phyloP scores from a whole-genome alignment of 2,797 vertebrate species.

The Arctocebus calabarensis region DNA sequence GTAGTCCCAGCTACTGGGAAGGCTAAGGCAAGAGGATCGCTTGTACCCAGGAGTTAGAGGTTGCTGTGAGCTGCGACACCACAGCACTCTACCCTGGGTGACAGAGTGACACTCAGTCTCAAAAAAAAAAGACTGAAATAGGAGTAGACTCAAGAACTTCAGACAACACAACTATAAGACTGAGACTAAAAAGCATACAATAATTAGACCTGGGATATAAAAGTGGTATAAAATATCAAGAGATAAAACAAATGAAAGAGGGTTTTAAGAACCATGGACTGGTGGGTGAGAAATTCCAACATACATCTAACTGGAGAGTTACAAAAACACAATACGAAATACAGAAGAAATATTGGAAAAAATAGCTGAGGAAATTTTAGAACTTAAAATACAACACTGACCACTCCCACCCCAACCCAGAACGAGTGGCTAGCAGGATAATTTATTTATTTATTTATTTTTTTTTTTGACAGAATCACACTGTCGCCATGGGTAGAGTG shows the following conservation, averaged over 20 bases:
- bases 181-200: neutral
- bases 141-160: conserved; percentile 8
- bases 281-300: neutral
- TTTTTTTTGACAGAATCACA: no score
- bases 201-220: neutral
- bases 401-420: neutral
- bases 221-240: neutral
- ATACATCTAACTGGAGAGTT: neutral
- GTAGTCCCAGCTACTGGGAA: no score
- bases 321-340: neutral
- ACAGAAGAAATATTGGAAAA: neutral
- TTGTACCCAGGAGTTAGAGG: no score
- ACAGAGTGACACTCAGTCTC: no score
- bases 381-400: neutral
- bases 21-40: no score
- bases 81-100: no score
- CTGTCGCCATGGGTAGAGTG: no score
- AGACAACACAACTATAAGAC: neutral
- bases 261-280: neutral
- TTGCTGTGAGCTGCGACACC: no score
- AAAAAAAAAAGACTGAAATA: neutral
- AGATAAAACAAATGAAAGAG: neutral
- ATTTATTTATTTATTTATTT: neutral
- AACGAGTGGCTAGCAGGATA: neutral
- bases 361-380: neutral